Evolutionary conservation across 1,140 invertebrate species (phyloP), one percentile per base, ranked within the genome.

Genomic region (Propsilocerus akamusi): DNA sequence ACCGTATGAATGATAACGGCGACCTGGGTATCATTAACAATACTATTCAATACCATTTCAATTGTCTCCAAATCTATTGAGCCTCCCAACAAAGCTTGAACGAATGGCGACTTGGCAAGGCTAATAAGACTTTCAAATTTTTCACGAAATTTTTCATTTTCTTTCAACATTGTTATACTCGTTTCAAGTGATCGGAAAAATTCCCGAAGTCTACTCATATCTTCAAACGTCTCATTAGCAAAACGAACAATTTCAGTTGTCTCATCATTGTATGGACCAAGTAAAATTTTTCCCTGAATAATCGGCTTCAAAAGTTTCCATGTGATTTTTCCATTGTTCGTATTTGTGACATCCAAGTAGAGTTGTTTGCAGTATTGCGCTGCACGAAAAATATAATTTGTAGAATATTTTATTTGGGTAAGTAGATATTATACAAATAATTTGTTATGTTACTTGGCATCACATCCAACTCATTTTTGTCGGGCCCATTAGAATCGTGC

Each of bases 221-320:
- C 69, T 8, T 67, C 58, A 52, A 79, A 79, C 1, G 71, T 74
- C 28, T 65, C 60, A 57, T 78, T 80, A 3, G 74, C 70, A 62
- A 74, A 56, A 8, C 54, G 60, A 58, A 80, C 72, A 30, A 80
- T 72, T 20, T 62, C 64, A 10, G 64, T 54, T 2, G 74, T 70
- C 1, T 60, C 54, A 0, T 59, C 62, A 5, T 62, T 71, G 6
- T 66, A 54, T 0, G 77, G 77, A 0, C 74, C 72, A 53, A 77
- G 79, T 1, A 81, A 58, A 28, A 81, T 77, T 47, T 69, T 72
- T 5, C 78, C 78, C 54, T 77, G 71, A 25, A 81, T 60, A 10
- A 80, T 62, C 0, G 77, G 77, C 53, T 80, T 80, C 5, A 78
- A 66, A 51, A 75, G 76, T 8, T 72, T 76, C 77, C 78, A 80